Evolutionary conservation across 2,797 vertebrate species (phyloP).

Genomic region (Jordanella pulchra): DNA sequence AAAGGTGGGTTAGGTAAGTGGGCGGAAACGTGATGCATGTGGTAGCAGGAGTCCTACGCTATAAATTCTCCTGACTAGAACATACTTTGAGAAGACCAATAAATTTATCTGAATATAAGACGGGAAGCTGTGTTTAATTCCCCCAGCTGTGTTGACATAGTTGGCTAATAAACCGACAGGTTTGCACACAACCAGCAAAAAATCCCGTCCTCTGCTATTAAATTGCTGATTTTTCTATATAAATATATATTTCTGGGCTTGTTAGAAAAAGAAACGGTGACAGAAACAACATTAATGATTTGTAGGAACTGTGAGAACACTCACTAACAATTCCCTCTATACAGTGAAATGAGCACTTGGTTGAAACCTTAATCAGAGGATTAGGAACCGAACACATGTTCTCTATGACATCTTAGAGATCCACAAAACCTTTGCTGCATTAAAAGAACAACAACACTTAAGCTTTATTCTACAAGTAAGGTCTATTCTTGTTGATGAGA

Average conservation of each 20-base stretch:
- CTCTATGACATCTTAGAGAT: neutral
- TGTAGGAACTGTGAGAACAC: neutral
- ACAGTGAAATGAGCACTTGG: neutral
- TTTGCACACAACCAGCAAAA: neutral
- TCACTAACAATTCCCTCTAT: neutral
- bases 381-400: neutral
- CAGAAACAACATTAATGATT: neutral
- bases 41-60: neutral
- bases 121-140: neutral
- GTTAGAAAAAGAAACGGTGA: neutral
- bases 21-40: neutral
- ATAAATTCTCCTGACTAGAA: neutral
- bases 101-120: neutral
- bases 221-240: too few species aligned
- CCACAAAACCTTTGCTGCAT: neutral
- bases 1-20: neutral
- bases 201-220: too few species aligned
- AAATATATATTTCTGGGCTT: neutral
- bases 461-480: neutral
- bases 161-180: neutral
- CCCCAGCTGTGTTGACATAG: neutral
- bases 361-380: neutral
- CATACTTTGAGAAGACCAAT: neutral
- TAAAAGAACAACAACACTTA: neutral
- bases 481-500: neutral